These are phyloP conservation scores for Eristalis intricaria DNA, from an alignment of 2,888 invertebrate genomes.

Conservation along the genomic window DNA sequence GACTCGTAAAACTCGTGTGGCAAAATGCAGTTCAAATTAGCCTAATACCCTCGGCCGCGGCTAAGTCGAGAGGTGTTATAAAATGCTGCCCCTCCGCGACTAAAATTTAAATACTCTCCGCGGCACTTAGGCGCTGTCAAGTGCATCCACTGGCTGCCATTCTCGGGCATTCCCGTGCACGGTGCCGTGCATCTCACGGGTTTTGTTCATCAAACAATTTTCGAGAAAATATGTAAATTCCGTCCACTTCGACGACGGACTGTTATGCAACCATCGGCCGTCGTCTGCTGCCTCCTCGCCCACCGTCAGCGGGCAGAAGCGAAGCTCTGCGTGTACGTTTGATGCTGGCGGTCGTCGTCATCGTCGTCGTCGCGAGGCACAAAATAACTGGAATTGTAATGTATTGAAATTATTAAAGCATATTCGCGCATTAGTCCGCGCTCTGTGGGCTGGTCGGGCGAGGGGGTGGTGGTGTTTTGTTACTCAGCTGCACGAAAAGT, in stretches of 20 bases:
- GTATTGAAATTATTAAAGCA: conserved; percentile 70
- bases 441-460: background rate
- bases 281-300: too few relatives aligned
- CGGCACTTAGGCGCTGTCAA: conserved; percentile 1
- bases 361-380: conserved; percentile 44
- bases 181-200: background rate
- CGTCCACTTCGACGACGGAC: conserved; percentile 24
- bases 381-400: conserved; percentile 65
- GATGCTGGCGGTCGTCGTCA: background rate
- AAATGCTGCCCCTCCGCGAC: background rate
- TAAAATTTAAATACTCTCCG: conserved; percentile 12
- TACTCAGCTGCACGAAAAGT: conserved; percentile 27
- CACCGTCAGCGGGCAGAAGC: background rate
- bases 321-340: background rate
- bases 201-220: conserved; percentile 37
- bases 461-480: conserved; percentile 6
- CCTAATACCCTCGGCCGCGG: conserved; percentile 15
- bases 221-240: conserved; percentile 25
- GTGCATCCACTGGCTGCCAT: conserved; percentile 20
- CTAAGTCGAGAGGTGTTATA: conserved; percentile 24
- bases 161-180: background rate
- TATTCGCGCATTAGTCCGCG: conserved; percentile 53
- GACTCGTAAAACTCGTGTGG: background rate
- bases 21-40: conserved; percentile 28
- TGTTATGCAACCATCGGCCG: conserved; percentile 49